phyloP scores from a whole-genome alignment of 2,113 vertebrate species.

The Catharus bicknelli region DNA sequence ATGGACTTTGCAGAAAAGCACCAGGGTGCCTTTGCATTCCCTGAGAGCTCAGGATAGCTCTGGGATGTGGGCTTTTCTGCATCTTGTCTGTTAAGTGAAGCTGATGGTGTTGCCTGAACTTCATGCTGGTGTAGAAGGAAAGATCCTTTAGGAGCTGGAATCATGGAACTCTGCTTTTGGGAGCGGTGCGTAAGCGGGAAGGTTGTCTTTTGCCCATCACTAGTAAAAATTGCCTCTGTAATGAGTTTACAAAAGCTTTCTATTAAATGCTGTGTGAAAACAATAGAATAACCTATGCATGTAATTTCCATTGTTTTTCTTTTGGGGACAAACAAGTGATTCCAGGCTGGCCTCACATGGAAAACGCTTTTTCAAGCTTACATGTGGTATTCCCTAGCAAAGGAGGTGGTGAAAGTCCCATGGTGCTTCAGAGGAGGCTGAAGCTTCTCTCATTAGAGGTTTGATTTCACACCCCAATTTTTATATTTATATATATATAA shows the following conservation, averaged over 20 bases:
- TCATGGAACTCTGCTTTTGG: not conserved
- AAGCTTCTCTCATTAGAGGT: not conserved
- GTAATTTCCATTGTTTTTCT: not conserved
- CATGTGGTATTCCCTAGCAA: not conserved
- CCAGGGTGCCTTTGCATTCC: accelerated
- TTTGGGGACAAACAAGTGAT: accelerated
- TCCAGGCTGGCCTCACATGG: not conserved
- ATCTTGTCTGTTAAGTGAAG: not conserved
- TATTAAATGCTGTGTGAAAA: not conserved
- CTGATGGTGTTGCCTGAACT: not conserved
- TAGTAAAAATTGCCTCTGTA: not conserved
- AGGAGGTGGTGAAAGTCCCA: not conserved
- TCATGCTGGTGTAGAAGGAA: not conserved
- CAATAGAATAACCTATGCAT: not conserved
- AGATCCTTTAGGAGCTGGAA: not conserved
- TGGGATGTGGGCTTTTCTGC: accelerated
- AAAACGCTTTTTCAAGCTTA: not conserved
- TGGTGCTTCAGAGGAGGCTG: not conserved
- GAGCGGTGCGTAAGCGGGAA: accelerated
- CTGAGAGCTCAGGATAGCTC: not conserved
- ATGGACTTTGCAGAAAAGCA: not conserved
- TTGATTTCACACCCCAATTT: not conserved
- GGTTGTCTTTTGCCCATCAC: not conserved
- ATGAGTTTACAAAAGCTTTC: not conserved
- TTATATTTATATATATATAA: no score